Conservation (phyloP, 2,888 invertebrate genomes). For the Cryptocephalus moraei region DNA sequence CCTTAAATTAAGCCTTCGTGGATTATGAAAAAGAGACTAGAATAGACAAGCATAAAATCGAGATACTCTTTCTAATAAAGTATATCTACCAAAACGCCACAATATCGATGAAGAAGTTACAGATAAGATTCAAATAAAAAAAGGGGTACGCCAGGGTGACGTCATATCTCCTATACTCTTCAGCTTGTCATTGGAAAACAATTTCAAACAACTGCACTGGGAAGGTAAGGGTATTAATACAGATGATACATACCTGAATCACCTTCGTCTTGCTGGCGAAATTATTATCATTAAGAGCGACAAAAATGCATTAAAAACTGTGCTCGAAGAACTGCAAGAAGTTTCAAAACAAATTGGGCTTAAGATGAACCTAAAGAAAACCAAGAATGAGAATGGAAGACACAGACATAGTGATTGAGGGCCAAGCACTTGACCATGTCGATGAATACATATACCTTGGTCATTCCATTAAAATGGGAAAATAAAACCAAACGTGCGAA, state of each 20-base stretch:
- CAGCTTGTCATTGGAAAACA: neutral
- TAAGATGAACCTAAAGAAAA: neutral
- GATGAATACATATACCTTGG: neutral
- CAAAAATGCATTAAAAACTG: neutral
- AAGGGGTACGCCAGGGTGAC: neutral
- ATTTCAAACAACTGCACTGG: neutral
- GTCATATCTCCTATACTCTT: neutral
- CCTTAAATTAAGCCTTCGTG: too few species aligned
- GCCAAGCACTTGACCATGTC: neutral
- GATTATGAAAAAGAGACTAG: too few species aligned
- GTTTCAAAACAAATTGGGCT: neutral
- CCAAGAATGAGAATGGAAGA: neutral
- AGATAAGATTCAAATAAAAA: neutral
- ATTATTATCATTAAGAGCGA: neutral
- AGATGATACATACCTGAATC: too few species aligned
- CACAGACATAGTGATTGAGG: neutral
- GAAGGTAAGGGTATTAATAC: neutral
- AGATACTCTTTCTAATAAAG: too few species aligned
- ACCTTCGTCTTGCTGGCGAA: neutral
- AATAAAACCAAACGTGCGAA: slow-evolving; percentile 2
- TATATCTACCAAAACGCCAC: too few species aligned
- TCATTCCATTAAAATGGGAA: slow-evolving; percentile 2
- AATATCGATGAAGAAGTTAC: neutral
- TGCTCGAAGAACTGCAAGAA: neutral
- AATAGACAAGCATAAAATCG: too few species aligned